Base-by-base conservation (phyloP, 1,140 invertebrate species). In the Diachasma alloeum region DNA sequence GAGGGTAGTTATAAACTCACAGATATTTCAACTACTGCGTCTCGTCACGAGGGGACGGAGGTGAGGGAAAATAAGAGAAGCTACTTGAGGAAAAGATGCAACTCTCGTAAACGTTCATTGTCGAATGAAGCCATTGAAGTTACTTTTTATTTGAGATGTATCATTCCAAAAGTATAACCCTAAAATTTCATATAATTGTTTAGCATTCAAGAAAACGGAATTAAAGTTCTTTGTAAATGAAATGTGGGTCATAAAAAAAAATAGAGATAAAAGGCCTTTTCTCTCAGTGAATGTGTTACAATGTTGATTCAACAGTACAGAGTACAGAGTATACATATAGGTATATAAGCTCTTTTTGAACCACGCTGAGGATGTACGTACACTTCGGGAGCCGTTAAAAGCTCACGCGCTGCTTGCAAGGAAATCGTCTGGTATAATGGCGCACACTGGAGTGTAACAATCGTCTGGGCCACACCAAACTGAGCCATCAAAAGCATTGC, bases 381-480 rank as follows among this genome's bases (percentile, higher is more conserved):
- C 59, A 24, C 24, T 63, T 26, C 59, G 59, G 59, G 19, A 19
- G 59, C 53, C 67, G 78, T 79, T 79, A 79, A 76, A 79, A 76
- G 78, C 78, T 74, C 31, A 68, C 66, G 66, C 72, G 63, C 42
- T 48, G 71, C 71, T 74, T 76, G 24, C 13, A 74, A 72, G 67
- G 71, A 76, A 79, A 79, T 79, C 71, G 71, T 63, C 74, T 59
- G 59, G 70, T 63, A 79, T 76, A 74, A 76, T 79, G 78, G 77
- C 69, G 24, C 36, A 79, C 78, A 67, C 70, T 74, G 75, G 70
- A 42, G 48, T 74, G 56, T 79, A 79, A 79, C 78, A 76, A 79
- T 79, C 78, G 71, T 67, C 44, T 63, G 31, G 74, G 22, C 56
- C 26, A 39, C 59, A 70, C 44, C 37, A 66, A 69, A 79, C 36